A percentile compares a stretch with the other conserved stretches of the same genome.
These are phyloP conservation scores for Microchirus variegatus DNA, from an alignment of 2,797 vertebrate genomes.

Conservation along the genomic window DNA sequence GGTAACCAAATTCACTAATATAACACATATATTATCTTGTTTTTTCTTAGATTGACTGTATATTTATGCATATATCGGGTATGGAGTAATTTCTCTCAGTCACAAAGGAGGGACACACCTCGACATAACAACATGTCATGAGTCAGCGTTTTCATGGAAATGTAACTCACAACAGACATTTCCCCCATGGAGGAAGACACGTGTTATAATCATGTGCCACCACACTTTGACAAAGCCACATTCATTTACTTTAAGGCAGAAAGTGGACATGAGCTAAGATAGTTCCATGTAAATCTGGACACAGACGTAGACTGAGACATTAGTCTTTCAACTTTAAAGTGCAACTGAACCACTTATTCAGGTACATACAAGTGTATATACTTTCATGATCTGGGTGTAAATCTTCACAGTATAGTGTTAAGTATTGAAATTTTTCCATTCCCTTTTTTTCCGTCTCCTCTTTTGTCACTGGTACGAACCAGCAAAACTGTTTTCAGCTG, in stretches of 20 bases:
- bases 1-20: constrained; percentile 40
- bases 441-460: too few relatives aligned
- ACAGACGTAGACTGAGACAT: too few relatives aligned
- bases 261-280: too few relatives aligned
- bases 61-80: neutral
- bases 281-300: too few relatives aligned
- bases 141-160: constrained; percentile 27
- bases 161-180: constrained; percentile 8
- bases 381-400: too few relatives aligned
- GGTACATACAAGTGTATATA: too few relatives aligned
- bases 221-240: neutral
- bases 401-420: too few relatives aligned
- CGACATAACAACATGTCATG: constrained; percentile 12
- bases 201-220: neutral
- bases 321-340: too few relatives aligned
- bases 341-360: too few relatives aligned
- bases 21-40: neutral
- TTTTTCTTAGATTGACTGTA: neutral
- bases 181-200: neutral
- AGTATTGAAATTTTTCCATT: too few relatives aligned
- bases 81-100: neutral
- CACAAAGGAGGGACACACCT: constrained; percentile 23
- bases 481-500: too few relatives aligned
- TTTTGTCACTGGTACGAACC: too few relatives aligned
- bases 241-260: neutral